Percentiles rank a stretch among this genome's conserved stretches.
Conservation (phyloP, 2,888 invertebrate genomes). For the Tribolium freemani region DNA sequence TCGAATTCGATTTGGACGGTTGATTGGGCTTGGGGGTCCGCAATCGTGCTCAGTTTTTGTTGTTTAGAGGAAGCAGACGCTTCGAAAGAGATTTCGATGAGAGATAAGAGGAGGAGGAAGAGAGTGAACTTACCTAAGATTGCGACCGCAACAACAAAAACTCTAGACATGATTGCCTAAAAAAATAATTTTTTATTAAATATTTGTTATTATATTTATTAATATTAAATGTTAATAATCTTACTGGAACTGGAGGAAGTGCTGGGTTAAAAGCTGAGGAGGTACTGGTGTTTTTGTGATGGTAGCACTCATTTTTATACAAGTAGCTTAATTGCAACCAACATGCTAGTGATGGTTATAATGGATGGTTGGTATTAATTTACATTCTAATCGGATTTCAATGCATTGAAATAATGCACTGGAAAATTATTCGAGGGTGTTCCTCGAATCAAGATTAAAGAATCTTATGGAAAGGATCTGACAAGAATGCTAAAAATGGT, state of each 20-base stretch:
- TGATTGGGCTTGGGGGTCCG: constrained; percentile 3
- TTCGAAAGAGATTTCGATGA: constrained; percentile 7
- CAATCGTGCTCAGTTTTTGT: constrained; percentile 26
- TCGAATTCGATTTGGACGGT: constrained; percentile 4
- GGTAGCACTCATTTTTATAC: constrained; percentile 10
- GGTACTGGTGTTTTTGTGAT: background rate
- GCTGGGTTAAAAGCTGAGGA: background rate
- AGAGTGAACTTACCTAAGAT: constrained; percentile 4
- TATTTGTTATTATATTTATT: background rate
- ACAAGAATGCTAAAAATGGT: constrained; percentile 1
- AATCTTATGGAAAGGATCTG: background rate
- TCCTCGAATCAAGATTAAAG: background rate
- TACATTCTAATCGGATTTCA: constrained; percentile 8
- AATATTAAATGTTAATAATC: background rate
- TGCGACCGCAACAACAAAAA: constrained; percentile 11
- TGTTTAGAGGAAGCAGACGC: background rate
- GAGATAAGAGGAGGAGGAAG: background rate
- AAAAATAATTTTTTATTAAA: background rate
- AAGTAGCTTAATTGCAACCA: background rate
- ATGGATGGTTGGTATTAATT: constrained; percentile 6
- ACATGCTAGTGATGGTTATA: constrained; percentile 1
- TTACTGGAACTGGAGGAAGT: background rate
- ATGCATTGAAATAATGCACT: constrained; percentile 1
- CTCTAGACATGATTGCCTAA: constrained; percentile 23
- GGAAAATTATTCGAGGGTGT: constrained; percentile 5